phyloP scores from a whole-genome alignment of 2,797 vertebrate genomes.

The Trachops cirrhosus region DNA sequence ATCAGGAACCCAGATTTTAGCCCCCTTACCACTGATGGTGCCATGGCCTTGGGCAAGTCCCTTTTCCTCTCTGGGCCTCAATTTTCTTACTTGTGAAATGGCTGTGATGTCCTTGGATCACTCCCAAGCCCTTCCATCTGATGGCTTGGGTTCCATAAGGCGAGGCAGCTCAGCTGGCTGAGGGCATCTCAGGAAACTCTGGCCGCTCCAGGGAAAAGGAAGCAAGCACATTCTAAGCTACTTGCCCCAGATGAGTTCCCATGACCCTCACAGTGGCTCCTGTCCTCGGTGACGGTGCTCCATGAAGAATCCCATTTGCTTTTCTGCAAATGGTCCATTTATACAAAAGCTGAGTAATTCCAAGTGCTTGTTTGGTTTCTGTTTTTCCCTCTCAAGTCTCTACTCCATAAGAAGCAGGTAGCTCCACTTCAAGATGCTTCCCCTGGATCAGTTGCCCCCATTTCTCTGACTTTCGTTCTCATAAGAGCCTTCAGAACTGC shows the following conservation, averaged over 20 bases:
- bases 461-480: neutral
- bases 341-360: neutral
- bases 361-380: neutral
- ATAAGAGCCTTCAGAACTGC: neutral
- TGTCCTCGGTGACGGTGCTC: rapidly evolving
- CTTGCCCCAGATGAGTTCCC: neutral
- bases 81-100: neutral
- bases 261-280: rapidly evolving
- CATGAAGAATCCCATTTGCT: neutral
- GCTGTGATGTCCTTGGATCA: too few species aligned
- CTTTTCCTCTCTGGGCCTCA: neutral
- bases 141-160: neutral
- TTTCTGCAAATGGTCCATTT: neutral
- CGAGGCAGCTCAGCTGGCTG: neutral
- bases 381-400: neutral
- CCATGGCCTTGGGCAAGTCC: neutral
- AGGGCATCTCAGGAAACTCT: neutral
- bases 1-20: neutral
- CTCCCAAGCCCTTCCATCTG: neutral
- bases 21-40: neutral
- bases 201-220: neutral
- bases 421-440: neutral
- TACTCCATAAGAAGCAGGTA: neutral
- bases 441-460: too few species aligned
- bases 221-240: neutral